phyloP scores from a whole-genome alignment of 2,888 invertebrate genomes.

The Phyllotreta cruciferae region DNA sequence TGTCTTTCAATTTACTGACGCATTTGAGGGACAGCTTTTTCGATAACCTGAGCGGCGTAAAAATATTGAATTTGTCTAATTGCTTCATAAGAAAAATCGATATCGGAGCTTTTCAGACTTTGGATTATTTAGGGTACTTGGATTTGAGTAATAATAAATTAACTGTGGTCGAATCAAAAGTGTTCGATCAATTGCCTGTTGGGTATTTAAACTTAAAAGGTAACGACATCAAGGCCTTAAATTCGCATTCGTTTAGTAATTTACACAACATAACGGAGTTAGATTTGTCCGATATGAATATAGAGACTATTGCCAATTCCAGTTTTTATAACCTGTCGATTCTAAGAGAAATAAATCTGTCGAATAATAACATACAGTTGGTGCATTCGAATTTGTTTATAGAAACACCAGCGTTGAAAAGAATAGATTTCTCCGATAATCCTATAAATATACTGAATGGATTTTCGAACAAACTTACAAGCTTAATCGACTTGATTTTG shows the following conservation, averaged over 20 bases:
- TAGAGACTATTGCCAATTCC: slow-evolving; percentile 5
- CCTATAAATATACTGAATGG: slow-evolving; percentile 8
- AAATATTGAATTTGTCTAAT: slow-evolving; percentile 15
- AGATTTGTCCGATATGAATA: slow-evolving; percentile 12
- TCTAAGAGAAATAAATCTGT: slow-evolving; percentile 9
- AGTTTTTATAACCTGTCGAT: slow-evolving; percentile 12
- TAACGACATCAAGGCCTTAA: background rate
- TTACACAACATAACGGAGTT: slow-evolving; percentile 2
- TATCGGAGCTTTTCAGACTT: background rate
- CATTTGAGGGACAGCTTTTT: slow-evolving; percentile 8
- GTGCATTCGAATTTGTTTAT: slow-evolving; percentile 10
- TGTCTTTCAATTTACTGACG: slow-evolving; percentile 16
- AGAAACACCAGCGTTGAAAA: slow-evolving; percentile 2
- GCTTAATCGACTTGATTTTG: slow-evolving; percentile 1
- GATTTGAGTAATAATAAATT: slow-evolving; percentile 18
- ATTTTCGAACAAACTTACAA: slow-evolving; percentile 21
- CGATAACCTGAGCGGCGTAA: background rate
- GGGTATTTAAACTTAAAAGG: slow-evolving; percentile 7
- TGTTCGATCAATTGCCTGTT: slow-evolving; percentile 4
- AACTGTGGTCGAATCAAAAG: background rate
- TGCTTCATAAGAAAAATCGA: slow-evolving; percentile 24
- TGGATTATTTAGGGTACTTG: slow-evolving; percentile 1
- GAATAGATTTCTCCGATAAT: slow-evolving; percentile 8
- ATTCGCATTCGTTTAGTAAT: slow-evolving; percentile 7
- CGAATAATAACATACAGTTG: slow-evolving; percentile 8